Percentiles rank a stretch among this genome's conserved stretches.
Evolutionary conservation across 2,797 vertebrate species (phyloP).

Genomic region (Rhinoraja longicauda): DNA sequence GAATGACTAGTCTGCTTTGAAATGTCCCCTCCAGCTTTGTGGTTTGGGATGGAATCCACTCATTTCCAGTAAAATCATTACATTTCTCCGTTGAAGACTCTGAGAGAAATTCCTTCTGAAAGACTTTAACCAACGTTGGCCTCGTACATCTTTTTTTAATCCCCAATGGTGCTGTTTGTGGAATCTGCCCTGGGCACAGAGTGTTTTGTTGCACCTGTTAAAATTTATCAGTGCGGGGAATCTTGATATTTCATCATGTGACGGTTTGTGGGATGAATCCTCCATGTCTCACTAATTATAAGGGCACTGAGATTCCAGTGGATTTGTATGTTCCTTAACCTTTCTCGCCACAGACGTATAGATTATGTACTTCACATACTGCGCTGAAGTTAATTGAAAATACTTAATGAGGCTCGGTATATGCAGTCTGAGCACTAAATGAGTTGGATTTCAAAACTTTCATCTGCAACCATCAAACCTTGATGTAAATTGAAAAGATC

Average conservation of each 20-base stretch:
- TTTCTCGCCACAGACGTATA: slow-evolving; percentile 70
- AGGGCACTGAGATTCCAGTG: slow-evolving; percentile 66
- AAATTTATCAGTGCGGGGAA: not conserved
- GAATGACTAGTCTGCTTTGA: not conserved
- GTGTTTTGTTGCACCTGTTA: slow-evolving; percentile 16
- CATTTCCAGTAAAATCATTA: not conserved
- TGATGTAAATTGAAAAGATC: slow-evolving; percentile 94
- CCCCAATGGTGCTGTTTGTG: not conserved
- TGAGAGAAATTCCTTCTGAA: not conserved
- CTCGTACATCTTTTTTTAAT: not conserved
- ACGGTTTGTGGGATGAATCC: slow-evolving; percentile 21
- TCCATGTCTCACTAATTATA: not conserved
- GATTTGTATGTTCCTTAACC: slow-evolving; percentile 72
- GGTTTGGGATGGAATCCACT: not conserved
- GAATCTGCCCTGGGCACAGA: not conserved
- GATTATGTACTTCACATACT: slow-evolving; percentile 67
- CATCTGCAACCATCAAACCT: slow-evolving; percentile 75
- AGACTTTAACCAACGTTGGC: not conserved
- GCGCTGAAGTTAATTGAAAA: slow-evolving; percentile 63
- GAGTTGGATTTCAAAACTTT: slow-evolving; percentile 72
- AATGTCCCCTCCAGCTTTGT: not conserved
- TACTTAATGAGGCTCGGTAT: slow-evolving; percentile 72
- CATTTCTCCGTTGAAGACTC: not conserved
- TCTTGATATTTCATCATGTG: not conserved
- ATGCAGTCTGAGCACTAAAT: slow-evolving; percentile 69